These are phyloP conservation scores for Lepidurus arcticus DNA, from an alignment of 1,140 invertebrate genomes.

Conservation along the genomic window DNA sequence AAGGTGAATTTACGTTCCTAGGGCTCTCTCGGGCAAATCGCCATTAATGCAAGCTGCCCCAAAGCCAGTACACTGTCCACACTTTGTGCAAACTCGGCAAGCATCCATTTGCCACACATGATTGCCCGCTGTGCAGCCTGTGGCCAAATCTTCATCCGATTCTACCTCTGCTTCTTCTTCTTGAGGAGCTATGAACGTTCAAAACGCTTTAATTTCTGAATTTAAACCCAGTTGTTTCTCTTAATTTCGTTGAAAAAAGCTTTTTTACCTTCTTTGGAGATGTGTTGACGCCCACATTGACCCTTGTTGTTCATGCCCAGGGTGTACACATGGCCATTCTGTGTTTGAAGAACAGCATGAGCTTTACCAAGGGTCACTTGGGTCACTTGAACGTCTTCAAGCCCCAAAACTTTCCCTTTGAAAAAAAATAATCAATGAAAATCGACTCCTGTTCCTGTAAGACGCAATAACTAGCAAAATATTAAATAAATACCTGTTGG, in stretches of 20 bases:
- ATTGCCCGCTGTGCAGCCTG: conserved; percentile 51
- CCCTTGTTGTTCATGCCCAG: conserved; percentile 98
- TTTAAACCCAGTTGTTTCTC: neutral
- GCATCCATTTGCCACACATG: conserved; percentile 75
- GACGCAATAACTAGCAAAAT: neutral
- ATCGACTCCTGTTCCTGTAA: neutral
- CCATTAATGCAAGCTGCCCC: conserved; percentile 76
- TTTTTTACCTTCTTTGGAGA: conserved; percentile 12
- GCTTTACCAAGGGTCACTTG: conserved; percentile 90
- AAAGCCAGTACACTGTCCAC: conserved; percentile 90
- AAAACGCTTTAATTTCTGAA: neutral
- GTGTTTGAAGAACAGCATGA: conserved; percentile 80
- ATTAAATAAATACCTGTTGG: conserved; percentile 53
- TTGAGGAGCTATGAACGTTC: conserved; percentile 35
- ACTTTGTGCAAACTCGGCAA: conserved; percentile 85
- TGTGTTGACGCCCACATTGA: conserved; percentile 81
- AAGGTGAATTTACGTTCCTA: conserved; percentile 68
- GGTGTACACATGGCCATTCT: conserved; percentile 84
- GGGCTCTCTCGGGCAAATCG: conserved; percentile 67
- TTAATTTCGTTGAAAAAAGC: neutral
- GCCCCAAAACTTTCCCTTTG: conserved; percentile 58
- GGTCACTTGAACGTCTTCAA: conserved; percentile 74
- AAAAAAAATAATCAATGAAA: conserved; percentile 32
- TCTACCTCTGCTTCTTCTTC: conserved; percentile 53
- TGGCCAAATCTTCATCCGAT: conserved; percentile 48